Conservation (phyloP, 2,888 invertebrate species). For the Drosophila pseudotalamancana region DNA sequence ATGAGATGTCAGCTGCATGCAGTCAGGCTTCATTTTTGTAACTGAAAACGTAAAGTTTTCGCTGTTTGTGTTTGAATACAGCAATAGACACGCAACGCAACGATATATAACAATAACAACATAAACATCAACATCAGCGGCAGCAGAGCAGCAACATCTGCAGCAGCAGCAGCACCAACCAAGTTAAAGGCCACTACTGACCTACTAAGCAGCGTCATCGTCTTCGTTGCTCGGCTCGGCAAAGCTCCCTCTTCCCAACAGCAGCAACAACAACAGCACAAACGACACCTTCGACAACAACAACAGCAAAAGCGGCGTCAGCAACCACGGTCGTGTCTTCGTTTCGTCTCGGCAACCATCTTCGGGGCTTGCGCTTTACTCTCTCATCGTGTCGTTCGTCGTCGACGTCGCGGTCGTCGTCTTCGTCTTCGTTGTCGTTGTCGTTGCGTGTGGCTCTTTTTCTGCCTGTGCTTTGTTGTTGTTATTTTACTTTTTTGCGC, state of each 20-base stretch:
- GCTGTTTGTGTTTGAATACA: constrained; percentile 34
- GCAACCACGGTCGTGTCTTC: constrained; percentile 49
- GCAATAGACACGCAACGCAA: constrained; percentile 42
- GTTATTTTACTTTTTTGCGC: constrained; percentile 27
- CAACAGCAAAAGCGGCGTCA: constrained; percentile 6
- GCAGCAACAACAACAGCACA: constrained; percentile 24
- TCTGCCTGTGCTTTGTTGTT: constrained; percentile 36
- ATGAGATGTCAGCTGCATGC: constrained; percentile 3
- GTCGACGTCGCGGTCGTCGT: constrained; percentile 41
- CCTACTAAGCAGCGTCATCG: constrained; percentile 78
- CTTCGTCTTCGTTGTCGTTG: constrained; percentile 44
- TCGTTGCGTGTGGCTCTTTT: constrained; percentile 55
- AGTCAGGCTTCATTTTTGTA: not conserved
- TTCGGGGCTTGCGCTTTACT: constrained; percentile 46
- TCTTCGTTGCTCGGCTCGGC: constrained; percentile 36
- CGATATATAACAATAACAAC: constrained; percentile 26
- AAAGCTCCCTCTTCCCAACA: constrained; percentile 49
- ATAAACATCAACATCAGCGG: constrained; percentile 7
- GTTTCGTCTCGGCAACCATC: constrained; percentile 50
- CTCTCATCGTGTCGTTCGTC: constrained; percentile 34
- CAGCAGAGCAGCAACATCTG: constrained; percentile 1
- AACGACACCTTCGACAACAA: constrained; percentile 11
- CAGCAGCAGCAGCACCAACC: constrained; percentile 31
- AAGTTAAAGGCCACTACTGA: constrained; percentile 81
- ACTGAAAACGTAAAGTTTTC: constrained; percentile 17